Evolutionary conservation across 2,113 vertebrate genomes (phyloP), one percentile per base, ranked within the genome.

Genomic region (Seriola dumerili): DNA sequence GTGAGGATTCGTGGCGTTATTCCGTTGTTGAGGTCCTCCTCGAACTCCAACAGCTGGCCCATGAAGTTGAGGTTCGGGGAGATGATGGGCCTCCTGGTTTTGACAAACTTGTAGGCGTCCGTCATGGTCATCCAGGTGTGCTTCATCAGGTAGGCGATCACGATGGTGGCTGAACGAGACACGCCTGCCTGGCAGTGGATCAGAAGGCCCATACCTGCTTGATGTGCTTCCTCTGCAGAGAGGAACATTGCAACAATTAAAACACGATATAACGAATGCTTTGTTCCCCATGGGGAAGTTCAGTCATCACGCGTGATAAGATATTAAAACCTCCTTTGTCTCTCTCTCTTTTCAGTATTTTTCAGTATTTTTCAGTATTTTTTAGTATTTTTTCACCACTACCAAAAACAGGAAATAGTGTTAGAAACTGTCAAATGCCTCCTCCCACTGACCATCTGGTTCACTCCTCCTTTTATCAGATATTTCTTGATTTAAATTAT

Each of bases 61-160:
- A 99, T 99, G 92, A 99, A 99, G 96, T 99, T 99, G 91, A 99
- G 98, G 93, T 99, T 99, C 2, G 98, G 98, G 55, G 98, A 99
- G 92, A 99, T 99, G 91, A 99, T 98, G 94, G 98, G 98, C 95
- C 98, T 94, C 78, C 98, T 97, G 94, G 97, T 96, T 94, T 99
- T 99, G 78, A 99, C 98, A 62, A 99, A 99, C 93, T 99, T 99
- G 88, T 99, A 99, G 80, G 98, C 97, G 54, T 99, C 98, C 0
- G 98, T 99, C 98, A 99, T 99, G 94, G 97, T 99, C 98, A 99
- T 99, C 93, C 97, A 96, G 0, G 97, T 99, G 97, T 99, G 98
- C 95, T 99, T 99, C 98, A 99, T 99, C 93, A 99, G 91, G 94
- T 99, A 99, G 0, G 98, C 98, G 0, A 99, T 99, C 92, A 99